Evolutionary conservation across 2,797 vertebrate genomes (phyloP), one percentile per base, ranked within the genome.

Genomic region (Anableps anableps): DNA sequence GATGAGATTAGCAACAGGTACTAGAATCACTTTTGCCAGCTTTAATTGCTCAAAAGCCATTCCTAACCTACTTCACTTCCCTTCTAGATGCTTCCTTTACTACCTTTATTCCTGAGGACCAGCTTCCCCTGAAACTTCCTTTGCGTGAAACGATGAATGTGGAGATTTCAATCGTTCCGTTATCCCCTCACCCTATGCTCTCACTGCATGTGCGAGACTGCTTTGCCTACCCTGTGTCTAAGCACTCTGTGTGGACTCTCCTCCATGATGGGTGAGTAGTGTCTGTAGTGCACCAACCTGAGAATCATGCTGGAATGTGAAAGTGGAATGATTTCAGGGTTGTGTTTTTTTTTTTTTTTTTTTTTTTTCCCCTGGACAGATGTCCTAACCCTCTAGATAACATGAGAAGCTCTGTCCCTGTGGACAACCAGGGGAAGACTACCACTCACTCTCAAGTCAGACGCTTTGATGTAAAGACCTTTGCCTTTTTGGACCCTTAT

Each of bases 1-100:
- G 85, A 96, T 96, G 94, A 95, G 89, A 81, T 92, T 96, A 71
- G 94, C 95, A 31, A 92, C 74, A 92, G 94, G 95, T 95, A 72
- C 13, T 43, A 23, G 47, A 73, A 55, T 1, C 0, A 11, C 26
- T 55, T 72, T 64, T 19, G 13, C 2, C 9, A 0, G 50, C 36
- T 7, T 13, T 36, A 8, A 5, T 31, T 3, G 3, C 31, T 31
- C 13, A 26, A 36, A 16, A 21, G 4, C 29, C 36, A 48, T 0
- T 43, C 31, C 31, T 9, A 7, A 62, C 3, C 21, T n/a, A 38
- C 34, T n/a, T 10, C 3, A 9, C 34, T 26, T 26, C 0, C 3
- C 23, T 41, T 62, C 17, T 45, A 95, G 95, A 95, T 83, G 82
- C 88, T 3, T 91, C 94, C 1, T 95, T 96, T 82, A 85, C 89